Conservation (phyloP, 2,797 vertebrate species). For the Telmatherina bonti region DNA sequence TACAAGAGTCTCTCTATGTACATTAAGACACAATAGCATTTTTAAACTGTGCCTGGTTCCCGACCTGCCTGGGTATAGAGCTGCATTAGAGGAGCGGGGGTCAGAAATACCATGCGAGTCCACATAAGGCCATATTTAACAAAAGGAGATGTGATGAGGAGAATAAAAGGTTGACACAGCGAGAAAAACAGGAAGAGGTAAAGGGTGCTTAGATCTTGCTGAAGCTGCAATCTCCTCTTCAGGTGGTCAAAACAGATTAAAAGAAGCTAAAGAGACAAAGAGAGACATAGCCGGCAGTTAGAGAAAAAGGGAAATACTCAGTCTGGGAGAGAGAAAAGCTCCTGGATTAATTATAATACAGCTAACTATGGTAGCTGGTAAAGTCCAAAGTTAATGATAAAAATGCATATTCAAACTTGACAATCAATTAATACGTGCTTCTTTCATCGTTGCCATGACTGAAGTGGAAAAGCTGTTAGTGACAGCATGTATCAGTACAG, state of each 20-base stretch:
- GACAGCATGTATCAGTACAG: slow-evolving; percentile 39
- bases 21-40: slow-evolving; percentile 73
- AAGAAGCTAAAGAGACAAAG: slow-evolving; percentile 89
- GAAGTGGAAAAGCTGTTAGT: slow-evolving; percentile 63
- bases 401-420: slow-evolving; percentile 16
- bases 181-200: slow-evolving; percentile 83
- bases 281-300: slow-evolving; percentile 85
- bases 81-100: slow-evolving; percentile 48
- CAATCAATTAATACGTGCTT: slow-evolving; percentile 11
- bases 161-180: slow-evolving; percentile 74
- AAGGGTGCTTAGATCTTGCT: slow-evolving; percentile 91
- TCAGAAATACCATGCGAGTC: slow-evolving; percentile 84
- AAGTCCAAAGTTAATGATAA: slow-evolving; percentile 8
- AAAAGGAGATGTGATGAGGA: slow-evolving; percentile 72
- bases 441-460: slow-evolving; percentile 16
- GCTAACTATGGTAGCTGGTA: not conserved
- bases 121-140: slow-evolving; percentile 82
- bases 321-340: slow-evolving; percentile 28
- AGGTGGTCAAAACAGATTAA: slow-evolving; percentile 96
- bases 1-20: slow-evolving; percentile 57
- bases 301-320: slow-evolving; percentile 77
- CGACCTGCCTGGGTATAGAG: slow-evolving; percentile 60
- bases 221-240: slow-evolving; percentile 95
- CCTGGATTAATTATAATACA: slow-evolving; percentile 13
- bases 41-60: slow-evolving; percentile 64